These are phyloP conservation scores for Clupea harengus DNA, from an alignment of 2,113 vertebrate species.

Conservation along the genomic window DNA sequence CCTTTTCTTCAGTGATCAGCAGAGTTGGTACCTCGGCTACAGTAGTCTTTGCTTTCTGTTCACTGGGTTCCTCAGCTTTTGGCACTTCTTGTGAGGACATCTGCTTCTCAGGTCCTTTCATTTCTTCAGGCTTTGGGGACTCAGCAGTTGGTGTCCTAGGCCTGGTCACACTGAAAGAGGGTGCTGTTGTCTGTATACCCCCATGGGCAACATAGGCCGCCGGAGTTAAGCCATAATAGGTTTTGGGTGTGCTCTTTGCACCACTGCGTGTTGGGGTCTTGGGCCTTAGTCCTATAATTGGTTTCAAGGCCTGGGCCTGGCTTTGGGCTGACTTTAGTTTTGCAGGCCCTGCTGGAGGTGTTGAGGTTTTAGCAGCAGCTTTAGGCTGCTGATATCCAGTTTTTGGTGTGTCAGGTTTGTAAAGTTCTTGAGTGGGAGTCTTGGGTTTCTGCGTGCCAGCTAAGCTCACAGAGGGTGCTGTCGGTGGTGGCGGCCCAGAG, in stretches of 20 bases:
- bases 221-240: slow-evolving; percentile 71
- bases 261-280: slow-evolving; percentile 59
- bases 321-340: slow-evolving; percentile 63
- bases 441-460: slow-evolving; percentile 49
- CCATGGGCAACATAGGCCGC: slow-evolving; percentile 71
- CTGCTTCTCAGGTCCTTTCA: slow-evolving; percentile 24
- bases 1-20: background rate
- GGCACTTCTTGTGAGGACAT: background rate
- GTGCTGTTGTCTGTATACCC: slow-evolving; percentile 64
- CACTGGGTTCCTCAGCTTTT: slow-evolving; percentile 44
- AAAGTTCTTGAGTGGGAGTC: background rate
- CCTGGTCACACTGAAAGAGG: slow-evolving; percentile 61
- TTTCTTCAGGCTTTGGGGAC: slow-evolving; percentile 37
- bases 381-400: slow-evolving; percentile 7
- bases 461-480: slow-evolving; percentile 28
- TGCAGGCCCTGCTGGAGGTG: slow-evolving; percentile 52
- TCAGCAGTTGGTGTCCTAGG: slow-evolving; percentile 38
- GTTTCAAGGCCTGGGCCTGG: slow-evolving; percentile 34
- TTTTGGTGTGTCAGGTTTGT: slow-evolving; percentile 26
- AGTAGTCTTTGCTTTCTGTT: slow-evolving; percentile 31
- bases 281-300: slow-evolving; percentile 58
- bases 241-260: slow-evolving; percentile 41
- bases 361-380: slow-evolving; percentile 53
- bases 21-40: slow-evolving; percentile 50
- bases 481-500: background rate